These are phyloP conservation scores for Hemaris fuciformis DNA, from an alignment of 2,888 invertebrate species.

Conservation along the genomic window DNA sequence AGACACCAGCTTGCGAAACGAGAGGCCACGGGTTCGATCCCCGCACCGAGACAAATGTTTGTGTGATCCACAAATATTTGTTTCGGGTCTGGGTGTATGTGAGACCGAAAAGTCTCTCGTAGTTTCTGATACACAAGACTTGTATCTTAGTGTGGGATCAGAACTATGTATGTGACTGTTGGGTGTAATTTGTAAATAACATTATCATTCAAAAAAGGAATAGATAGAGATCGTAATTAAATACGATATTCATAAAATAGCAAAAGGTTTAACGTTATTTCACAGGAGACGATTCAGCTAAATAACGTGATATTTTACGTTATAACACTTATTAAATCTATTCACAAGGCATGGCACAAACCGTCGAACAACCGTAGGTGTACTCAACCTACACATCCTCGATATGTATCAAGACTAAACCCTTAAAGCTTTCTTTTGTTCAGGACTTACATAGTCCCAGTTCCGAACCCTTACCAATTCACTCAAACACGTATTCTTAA, in stretches of 20 bases:
- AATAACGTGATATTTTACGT: slow-evolving; percentile 31
- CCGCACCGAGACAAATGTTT: no score
- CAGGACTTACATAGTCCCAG: slow-evolving; percentile 35
- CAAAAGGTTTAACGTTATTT: background rate
- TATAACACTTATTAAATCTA: slow-evolving; percentile 26
- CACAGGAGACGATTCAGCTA: slow-evolving; percentile 6
- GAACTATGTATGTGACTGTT: no score
- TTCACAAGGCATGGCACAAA: slow-evolving; percentile 53
- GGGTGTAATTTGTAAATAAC: no score
- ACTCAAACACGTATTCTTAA: background rate
- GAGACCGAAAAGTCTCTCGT: no score
- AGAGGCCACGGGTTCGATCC: no score
- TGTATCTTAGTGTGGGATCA: no score
- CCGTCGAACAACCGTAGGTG: slow-evolving; percentile 33
- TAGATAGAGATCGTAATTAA: background rate
- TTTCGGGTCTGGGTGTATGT: no score
- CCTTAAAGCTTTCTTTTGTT: slow-evolving; percentile 58
- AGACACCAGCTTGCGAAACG: no score
- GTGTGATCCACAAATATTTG: no score
- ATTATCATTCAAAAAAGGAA: no score
- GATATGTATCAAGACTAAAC: slow-evolving; percentile 58
- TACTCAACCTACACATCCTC: slow-evolving; percentile 37
- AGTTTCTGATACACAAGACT: no score
- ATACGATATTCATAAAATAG: background rate
- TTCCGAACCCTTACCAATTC: slow-evolving; percentile 16